Evolutionary conservation across 1,140 invertebrate species (phyloP), one percentile per base, ranked within the genome.

Genomic region (Belonocnema kinseyi): DNA sequence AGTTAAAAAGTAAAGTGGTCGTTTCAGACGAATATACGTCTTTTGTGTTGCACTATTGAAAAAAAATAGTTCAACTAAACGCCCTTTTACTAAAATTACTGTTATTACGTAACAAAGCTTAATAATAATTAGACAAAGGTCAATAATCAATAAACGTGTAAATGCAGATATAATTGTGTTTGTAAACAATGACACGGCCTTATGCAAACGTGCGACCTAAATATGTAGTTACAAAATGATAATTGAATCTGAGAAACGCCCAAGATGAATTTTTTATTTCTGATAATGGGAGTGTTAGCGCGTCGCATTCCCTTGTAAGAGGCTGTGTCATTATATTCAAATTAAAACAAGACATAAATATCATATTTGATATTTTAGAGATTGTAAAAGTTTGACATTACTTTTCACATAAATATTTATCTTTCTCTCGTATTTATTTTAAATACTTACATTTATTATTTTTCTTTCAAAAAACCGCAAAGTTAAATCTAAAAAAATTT

Each of bases 211-310:
- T 40, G 26, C 61, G 75, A 76, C 58, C 75, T 70, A 40, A 72
- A 53, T 76, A 61, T 50, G 16, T 46, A 76, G 66, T 33, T 70
- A 66, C 54, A 26, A 75, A 56, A 50, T 71, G 53, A 53, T 76
- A 51, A 70, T 71, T 76, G 58, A 51, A 61, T 52, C 16, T 61
- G n/a, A 56, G 40, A 12, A 53, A 50, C 51, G 58, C 61, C 61
- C 61, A 66, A 66, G 61, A 46, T 66, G 33, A 19, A 52, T 71
- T 76, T 76, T 53, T 76, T 6, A 40, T 8, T 8, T 50, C 51
- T 51, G 54, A 75, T 56, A 75, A 75, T 71, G 21, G 61, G 16
- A 61, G 33, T 75, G 21, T 33, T 71, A 46, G 50, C 66, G 50
- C 66, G 56, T 66, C 40, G 51, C 61, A 76, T 72, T 51, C 75